Base-by-base conservation (phyloP, 2,797 vertebrate genomes). In the Podargus strigoides region DNA sequence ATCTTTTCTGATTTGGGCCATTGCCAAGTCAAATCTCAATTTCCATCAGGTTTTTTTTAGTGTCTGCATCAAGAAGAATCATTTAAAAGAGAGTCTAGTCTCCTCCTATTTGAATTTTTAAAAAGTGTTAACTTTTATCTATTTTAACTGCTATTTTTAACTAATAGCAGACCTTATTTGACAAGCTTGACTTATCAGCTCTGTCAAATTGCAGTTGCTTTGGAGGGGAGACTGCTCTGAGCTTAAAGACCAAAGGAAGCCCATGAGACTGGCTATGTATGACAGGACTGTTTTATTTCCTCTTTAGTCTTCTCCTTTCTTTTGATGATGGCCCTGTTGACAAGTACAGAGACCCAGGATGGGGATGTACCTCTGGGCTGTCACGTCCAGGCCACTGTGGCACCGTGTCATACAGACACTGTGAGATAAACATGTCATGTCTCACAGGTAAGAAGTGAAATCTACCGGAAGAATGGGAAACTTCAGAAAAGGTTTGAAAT, bases 401-500 rank as follows among this genome's bases (percentile, higher is more conserved):
- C 68, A 42, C 42, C 0, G 2, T 13, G 60, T 22, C 63, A 30
- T 52, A 19, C 41, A 59, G n/a, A 91, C 30, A 52, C 34, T n/a
- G n/a, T 19, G 75, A 80, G 62, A 85, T 39, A 66, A 94, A 68
- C 3, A 1, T 7, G 7, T 44, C 24, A 2, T 53, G 49, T 41
- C 17, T 56, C 16, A 56, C 28, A 74, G 30, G 21, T 19, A 36
- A 50, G 23, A 32, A 10, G 8, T 10, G 32, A 78, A 87, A 72
- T 82, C 39, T 53, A 8, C 5, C 66, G 62, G 59, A 93, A 60
- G 34, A 92, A 79, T 39, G 23, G 19, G 52, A 75, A 94, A 67
- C 36, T 89, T 89, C 36, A 83, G 56, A 55, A 91, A 89, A 66
- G 21, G 44, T 41, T 73, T 87, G 89, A 84, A 96, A 91, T 20